Evolutionary conservation across 64 coral and sea anemone genomes (phyloP), one percentile per base, ranked within the genome.

Genomic region (Montipora efflorescens): DNA sequence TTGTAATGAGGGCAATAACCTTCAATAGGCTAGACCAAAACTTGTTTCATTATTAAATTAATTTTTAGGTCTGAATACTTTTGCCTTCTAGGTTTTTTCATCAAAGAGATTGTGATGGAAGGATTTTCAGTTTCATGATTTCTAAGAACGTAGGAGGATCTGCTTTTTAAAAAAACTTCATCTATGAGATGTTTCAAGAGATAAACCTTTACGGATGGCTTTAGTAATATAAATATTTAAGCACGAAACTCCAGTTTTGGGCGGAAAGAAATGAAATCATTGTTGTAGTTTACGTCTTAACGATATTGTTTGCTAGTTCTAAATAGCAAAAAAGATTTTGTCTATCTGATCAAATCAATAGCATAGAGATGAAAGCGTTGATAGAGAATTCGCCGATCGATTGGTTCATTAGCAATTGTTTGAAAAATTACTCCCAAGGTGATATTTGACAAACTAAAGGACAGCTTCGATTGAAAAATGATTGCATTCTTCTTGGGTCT

Each of bases 401-500:
- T 86, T 86, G 82, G 82, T 71, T 23, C 46, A 18, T 23, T 8
- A 8, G 3, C 4, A 45, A 71, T 86, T 71, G 82, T 72, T 86
- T 48, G 66, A 86, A 72, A 86, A 72, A 21, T 86, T 84, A 49
- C 67, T 86, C 62, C 11, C 11, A 57, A 57, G 53, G 66, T 71
- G 21, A 73, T 18, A 67, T 86, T 71, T 86, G 45, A 19, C 46
- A 69, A 86, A 86, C 49, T 71, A 23, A 86, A 71, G 4, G 62
- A 86, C 45, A 71, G 82, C 82, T 86, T 44, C 19, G 44, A 64
- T 12, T 64, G 14, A 50, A 85, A 85, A 47, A 67, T 48, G 48
- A 86, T 8, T 71, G 47, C 36, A 7, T 72, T 14, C 46, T 86
- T 13, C 45, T 7, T 6, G 1, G 19, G 8, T 20, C 18, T 19